Evolutionary conservation across 2,113 vertebrate genomes (phyloP), one percentile per base, ranked within the genome.

Genomic region (Felis chaus): DNA sequence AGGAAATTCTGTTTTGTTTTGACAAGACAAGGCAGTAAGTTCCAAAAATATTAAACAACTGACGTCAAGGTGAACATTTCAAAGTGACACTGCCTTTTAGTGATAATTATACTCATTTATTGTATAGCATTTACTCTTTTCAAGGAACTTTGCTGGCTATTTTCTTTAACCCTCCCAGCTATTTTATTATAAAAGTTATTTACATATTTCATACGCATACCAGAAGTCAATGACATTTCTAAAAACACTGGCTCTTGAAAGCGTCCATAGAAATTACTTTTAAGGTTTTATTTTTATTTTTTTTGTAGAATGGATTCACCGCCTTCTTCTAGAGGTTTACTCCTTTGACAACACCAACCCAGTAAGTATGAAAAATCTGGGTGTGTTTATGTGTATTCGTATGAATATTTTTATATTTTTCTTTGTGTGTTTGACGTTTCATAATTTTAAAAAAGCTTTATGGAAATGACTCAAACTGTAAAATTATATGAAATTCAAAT

Each of bases 151-250:
- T 73, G 36, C 31, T 39, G 71, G 7, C 12, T 90, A 4, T 55
- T 96, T 94, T 81, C 31, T 79, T 66, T 79, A 89, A 94, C 53
- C 15, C 21, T 85, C 15, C 15, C 15, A 78, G 27, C 23, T 78
- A 50, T 81, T 91, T 82, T 87, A 93, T 55, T 87, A 83, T 79
- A 92, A 96, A 92, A 91, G 11, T 29, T 87, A 90, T 63, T 95
- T 95, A 74, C n/a, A 80, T 50, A 78, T 80, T 86, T 96, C 25
- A 65, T 31, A 50, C 29, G 6, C n/a, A 68, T 74, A 55, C 11
- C 33, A 36, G 55, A 96, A 97, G 41, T 85, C 36, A 92, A 48
- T 81, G 57, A 81, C 31, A 85, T 91, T 97, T 61, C 53, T 69
- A 14, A 79, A 90, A 91, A 73, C n/a, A 82, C 18, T 80, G 48